Evolutionary conservation across 2,888 invertebrate genomes (phyloP), one percentile per base, ranked within the genome.

Genomic region (Coelopa pilipes): DNA sequence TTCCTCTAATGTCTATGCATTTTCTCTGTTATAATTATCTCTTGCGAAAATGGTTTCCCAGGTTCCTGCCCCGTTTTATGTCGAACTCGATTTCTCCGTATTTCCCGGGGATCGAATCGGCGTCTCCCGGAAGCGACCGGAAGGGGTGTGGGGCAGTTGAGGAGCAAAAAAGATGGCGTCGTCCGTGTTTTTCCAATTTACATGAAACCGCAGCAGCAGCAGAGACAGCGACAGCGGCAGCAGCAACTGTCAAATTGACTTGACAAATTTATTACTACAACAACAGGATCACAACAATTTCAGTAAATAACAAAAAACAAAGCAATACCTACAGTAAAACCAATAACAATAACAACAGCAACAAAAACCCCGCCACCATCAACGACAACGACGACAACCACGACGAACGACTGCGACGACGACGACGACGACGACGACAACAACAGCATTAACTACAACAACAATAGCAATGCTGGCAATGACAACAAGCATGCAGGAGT

Each of bases 181-280:
- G 75, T 34, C 34, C 73, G 72, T 75, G 71, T 69, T 69, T 21
- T 65, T 70, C 74, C 72, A 74, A 76, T 76, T 76, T 76, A 68
- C 76, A 72, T 70, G 57, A 66, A 74, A 63, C 68, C 72, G 34
- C 74, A 73, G 49, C 49, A 60, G 19, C 34, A 34, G 34, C 34
- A 34, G 34, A 34, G 34, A 34, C 34, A 4, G 34, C 7, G 34
- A 34, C 34, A 4, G 34, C 7, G 72, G 60, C 70, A 63, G 45
- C 74, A 70, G 34, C 66, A 75, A 73, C 73, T 75, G 73, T 73
- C 72, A 70, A 65, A 70, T 68, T 76, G 76, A 74, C 76, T 69
- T 63, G 71, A 70, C 66, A 67, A 76, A 76, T 76, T 76, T 76
- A 76, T 76, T 76, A 74, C 70, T 66, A 71, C 70, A 70, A 68